phyloP scores from a whole-genome alignment of 1,140 invertebrate species.

The Brachionus plicatilis region DNA sequence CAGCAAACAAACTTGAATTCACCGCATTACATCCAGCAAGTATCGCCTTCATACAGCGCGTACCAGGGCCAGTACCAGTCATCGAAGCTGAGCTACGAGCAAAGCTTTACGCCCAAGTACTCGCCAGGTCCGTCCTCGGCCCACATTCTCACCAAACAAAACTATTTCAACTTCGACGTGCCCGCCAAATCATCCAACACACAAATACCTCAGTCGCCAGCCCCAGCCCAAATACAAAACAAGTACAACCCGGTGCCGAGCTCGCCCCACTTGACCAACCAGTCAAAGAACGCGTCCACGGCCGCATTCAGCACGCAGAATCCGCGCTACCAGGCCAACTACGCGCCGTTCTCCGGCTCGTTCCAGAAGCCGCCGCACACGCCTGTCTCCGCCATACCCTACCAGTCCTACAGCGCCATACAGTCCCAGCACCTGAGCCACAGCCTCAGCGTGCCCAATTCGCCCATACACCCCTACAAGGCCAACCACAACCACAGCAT shows the following conservation, averaged over 20 bases:
- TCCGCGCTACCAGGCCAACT: background rate
- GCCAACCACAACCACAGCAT: background rate
- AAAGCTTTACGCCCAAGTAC: slow-evolving; percentile 37
- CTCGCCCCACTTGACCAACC: background rate
- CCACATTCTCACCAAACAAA: background rate
- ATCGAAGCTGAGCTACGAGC: background rate
- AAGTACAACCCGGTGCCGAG: slow-evolving; percentile 5
- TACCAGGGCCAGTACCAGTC: background rate
- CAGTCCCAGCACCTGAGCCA: background rate
- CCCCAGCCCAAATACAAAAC: background rate
- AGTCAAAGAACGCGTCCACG: background rate
- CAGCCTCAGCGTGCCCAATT: slow-evolving; percentile 1
- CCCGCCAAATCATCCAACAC: background rate
- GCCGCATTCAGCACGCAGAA: background rate
- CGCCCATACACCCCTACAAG: background rate
- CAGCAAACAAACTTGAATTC: slow-evolving; percentile 20
- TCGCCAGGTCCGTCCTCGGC: slow-evolving; percentile 34
- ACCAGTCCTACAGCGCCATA: background rate
- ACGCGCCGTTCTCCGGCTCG: background rate
- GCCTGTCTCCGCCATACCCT: slow-evolving; percentile 8
- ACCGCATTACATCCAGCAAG: slow-evolving; percentile 23
- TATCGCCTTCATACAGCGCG: background rate
- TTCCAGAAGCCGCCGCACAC: background rate
- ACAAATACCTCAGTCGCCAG: slow-evolving; percentile 25
- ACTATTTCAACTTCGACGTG: slow-evolving; percentile 37